phyloP scores from a whole-genome alignment of 2,797 vertebrate genomes.

The Halcyon badia region DNA sequence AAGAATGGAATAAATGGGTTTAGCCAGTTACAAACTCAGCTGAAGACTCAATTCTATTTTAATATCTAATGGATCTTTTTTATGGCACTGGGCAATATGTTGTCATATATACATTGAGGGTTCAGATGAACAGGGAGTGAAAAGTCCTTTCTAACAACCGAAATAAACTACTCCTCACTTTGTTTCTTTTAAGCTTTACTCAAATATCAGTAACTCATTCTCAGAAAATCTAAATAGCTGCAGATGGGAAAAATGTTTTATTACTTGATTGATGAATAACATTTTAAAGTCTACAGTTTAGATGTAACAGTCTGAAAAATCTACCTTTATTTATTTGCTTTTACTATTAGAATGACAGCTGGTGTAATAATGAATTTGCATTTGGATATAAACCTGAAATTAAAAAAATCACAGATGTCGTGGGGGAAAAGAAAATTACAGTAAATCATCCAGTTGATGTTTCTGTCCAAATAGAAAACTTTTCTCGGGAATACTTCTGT shows the following conservation, averaged over 20 bases:
- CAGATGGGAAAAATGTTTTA: neutral
- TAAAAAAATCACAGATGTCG: neutral
- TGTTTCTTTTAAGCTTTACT: neutral
- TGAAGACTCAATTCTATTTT: neutral
- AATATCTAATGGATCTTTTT: neutral
- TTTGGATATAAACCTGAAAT: neutral
- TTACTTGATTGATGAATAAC: neutral
- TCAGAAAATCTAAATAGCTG: neutral
- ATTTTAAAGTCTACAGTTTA: neutral
- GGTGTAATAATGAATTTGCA: neutral
- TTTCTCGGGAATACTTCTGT: neutral
- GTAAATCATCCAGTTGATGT: neutral
- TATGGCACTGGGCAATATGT: neutral
- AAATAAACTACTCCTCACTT: neutral
- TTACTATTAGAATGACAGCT: neutral
- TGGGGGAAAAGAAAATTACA: neutral
- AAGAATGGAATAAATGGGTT: neutral
- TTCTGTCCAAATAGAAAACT: neutral
- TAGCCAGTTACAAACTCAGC: neutral
- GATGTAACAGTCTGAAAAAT: neutral
- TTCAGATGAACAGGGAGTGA: neutral
- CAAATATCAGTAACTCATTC: neutral
- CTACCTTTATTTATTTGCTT: neutral
- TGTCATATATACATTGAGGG: neutral
- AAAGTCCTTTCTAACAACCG: neutral